Evolutionary conservation across 2,113 vertebrate genomes (phyloP).

Genomic region (Mesitornis unicolor): DNA sequence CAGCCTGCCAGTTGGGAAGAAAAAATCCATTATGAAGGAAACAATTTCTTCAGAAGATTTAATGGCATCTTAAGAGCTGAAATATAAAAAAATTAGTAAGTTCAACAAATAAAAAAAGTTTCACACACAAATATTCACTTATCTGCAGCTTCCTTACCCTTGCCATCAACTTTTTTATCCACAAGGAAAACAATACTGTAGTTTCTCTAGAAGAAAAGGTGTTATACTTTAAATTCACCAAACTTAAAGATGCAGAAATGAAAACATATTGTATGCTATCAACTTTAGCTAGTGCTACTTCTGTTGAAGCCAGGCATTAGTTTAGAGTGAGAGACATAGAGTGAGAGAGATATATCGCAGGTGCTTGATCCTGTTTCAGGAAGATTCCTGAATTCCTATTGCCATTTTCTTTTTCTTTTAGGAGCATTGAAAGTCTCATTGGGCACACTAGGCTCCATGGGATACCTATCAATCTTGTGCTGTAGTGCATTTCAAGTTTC

Average conservation of each 20-base stretch:
- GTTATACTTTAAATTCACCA: neutral
- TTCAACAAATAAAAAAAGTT: neutral
- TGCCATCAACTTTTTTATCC: neutral
- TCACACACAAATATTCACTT: neutral
- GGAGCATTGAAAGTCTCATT: neutral
- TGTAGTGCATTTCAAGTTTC: neutral
- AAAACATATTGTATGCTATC: neutral
- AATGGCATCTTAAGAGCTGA: neutral
- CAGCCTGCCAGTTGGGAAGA: fast-evolving
- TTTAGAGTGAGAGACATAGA: neutral
- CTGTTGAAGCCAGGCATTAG: neutral
- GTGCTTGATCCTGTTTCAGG: neutral
- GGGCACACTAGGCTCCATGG: neutral
- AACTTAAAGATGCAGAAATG: neutral
- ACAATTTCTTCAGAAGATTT: neutral
- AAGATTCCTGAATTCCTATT: neutral
- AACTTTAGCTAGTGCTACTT: neutral
- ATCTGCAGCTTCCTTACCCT: neutral
- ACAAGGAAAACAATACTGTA: neutral
- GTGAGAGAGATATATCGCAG: neutral
- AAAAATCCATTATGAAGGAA: neutral
- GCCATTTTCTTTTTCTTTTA: neutral
- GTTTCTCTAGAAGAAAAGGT: neutral
- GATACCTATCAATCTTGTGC: neutral
- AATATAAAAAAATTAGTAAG: neutral